These are phyloP conservation scores for Apis mellifera DNA, from an alignment of 1,140 invertebrate species.

Conservation along the genomic window DNA sequence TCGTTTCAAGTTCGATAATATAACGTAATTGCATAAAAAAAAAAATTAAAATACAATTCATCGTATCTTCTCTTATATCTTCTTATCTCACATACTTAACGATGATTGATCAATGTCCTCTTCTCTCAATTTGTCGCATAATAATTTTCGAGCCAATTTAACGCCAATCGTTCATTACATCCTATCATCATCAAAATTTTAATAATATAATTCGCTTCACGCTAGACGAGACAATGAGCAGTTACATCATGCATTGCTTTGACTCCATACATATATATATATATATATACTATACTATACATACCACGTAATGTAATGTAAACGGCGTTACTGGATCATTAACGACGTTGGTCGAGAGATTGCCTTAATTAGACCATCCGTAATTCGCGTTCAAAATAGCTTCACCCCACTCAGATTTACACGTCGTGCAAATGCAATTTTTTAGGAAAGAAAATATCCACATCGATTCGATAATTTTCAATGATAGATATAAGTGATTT, in stretches of 20 bases:
- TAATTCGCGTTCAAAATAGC: conserved; percentile 37
- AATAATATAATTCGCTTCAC: neutral
- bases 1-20: too few species aligned
- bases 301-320: conserved; percentile 20
- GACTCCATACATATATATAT: neutral
- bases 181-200: neutral
- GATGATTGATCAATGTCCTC: too few species aligned
- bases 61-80: too few species aligned
- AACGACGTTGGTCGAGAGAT: conserved; percentile 31
- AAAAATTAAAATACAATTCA: too few species aligned
- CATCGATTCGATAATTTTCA: neutral
- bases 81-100: too few species aligned
- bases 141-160: too few species aligned
- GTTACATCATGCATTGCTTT: neutral
- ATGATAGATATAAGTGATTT: too few species aligned
- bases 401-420: neutral
- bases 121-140: too few species aligned
- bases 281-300: neutral
- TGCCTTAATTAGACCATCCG: conserved; percentile 27
- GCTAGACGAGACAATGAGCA: neutral
- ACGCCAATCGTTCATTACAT: too few species aligned
- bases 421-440: too few species aligned
- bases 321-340: conserved; percentile 45
- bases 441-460: neutral
- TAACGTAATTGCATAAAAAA: too few species aligned